phyloP scores from a whole-genome alignment of 2,113 vertebrate species.

The Tachysurus fulvidraco region DNA sequence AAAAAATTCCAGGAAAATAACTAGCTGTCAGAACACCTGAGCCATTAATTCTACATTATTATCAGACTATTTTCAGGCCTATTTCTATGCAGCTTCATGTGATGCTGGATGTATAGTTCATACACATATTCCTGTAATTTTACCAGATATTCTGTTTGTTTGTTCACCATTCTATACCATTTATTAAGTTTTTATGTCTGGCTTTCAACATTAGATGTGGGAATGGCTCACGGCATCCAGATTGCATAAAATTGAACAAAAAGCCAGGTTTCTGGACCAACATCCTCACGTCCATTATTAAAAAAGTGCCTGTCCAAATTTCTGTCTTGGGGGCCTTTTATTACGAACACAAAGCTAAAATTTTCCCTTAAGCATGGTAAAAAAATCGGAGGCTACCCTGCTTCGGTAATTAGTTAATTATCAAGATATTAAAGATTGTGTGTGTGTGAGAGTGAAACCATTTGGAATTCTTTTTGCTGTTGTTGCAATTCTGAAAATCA shows the following conservation, averaged over 20 bases:
- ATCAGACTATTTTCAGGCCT: background rate
- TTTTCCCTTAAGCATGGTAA: background rate
- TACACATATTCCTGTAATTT: background rate
- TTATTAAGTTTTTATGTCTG: background rate
- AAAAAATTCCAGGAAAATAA: background rate
- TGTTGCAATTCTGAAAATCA: too few relatives aligned
- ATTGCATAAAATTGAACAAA: background rate
- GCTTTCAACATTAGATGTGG: background rate
- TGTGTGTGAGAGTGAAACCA: background rate
- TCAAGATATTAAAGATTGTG: background rate
- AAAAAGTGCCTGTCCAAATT: background rate
- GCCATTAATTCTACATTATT: background rate
- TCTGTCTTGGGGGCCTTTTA: background rate
- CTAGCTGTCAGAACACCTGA: background rate
- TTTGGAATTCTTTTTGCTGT: too few relatives aligned
- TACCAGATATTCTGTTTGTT: too few relatives aligned
- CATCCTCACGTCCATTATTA: background rate
- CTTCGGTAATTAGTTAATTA: background rate
- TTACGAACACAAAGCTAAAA: background rate
- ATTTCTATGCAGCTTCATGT: background rate
- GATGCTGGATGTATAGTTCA: too few relatives aligned
- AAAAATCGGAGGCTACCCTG: background rate
- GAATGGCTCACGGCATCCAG: background rate
- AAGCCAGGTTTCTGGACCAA: background rate
- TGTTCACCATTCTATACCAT: background rate